These are phyloP conservation scores for Pachydiplax longipennis DNA, from an alignment of 2,888 invertebrate species.

Conservation along the genomic window DNA sequence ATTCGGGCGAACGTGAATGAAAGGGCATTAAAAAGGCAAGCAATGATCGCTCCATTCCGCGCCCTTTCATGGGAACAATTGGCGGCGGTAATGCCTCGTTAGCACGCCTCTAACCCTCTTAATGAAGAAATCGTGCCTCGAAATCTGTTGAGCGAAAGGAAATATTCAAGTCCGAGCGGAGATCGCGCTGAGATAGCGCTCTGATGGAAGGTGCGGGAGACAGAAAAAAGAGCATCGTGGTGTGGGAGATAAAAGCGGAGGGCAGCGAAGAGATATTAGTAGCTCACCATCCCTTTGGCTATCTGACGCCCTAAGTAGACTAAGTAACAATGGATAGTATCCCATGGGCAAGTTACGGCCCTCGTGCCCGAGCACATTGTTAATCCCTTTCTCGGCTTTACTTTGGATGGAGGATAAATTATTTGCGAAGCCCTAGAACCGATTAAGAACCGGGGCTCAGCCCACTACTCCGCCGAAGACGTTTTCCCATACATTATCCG, in stretches of 20 bases:
- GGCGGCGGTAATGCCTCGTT: constrained; percentile 37
- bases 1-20: no score
- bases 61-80: not conserved
- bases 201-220: not conserved
- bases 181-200: constrained; percentile 9
- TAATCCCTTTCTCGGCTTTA: constrained; percentile 36
- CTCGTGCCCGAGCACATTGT: constrained; percentile 33
- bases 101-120: constrained; percentile 17
- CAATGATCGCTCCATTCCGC: not conserved
- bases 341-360: constrained; percentile 3
- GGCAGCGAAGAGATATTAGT: not conserved
- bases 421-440: constrained; percentile 29
- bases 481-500: constrained; percentile 12
- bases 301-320: not conserved
- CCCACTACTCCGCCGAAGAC: not conserved
- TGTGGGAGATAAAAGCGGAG: not conserved
- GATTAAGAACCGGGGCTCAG: not conserved
- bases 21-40: not conserved
- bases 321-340: not conserved
- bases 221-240: not conserved
- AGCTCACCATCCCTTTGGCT: constrained; percentile 13
- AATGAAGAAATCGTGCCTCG: constrained; percentile 39
- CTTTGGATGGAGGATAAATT: constrained; percentile 37
- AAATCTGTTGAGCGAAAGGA: constrained; percentile 10
- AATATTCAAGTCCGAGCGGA: constrained; percentile 10